phyloP scores from a whole-genome alignment of 2,888 invertebrate species.

The Agrochola litura region DNA sequence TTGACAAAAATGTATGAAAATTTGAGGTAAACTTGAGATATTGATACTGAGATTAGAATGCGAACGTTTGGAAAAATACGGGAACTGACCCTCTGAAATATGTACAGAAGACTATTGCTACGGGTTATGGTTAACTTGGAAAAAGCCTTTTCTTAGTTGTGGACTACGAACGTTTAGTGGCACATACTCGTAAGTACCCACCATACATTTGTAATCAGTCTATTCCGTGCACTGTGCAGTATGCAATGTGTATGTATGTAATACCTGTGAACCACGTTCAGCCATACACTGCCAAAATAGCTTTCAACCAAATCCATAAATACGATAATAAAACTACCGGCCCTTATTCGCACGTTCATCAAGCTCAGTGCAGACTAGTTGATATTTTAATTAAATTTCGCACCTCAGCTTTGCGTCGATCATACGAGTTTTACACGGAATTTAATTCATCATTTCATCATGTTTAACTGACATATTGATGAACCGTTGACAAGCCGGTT shows the following conservation, averaged over 20 bases:
- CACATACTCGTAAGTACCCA: neutral
- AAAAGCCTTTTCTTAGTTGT: neutral
- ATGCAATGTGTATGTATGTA: too few species aligned
- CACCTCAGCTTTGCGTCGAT: conserved; percentile 62
- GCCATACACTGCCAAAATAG: neutral
- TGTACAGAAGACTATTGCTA: neutral
- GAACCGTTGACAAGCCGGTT: conserved; percentile 73
- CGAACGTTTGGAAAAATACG: neutral
- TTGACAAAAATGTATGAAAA: too few species aligned
- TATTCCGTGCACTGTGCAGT: too few species aligned
- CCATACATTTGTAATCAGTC: neutral
- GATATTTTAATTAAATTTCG: conserved; percentile 79
- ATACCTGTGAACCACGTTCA: neutral
- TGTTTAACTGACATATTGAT: conserved; percentile 76
- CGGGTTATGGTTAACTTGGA: neutral
- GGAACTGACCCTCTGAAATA: neutral
- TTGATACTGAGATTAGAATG: too few species aligned
- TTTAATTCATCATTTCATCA: conserved; percentile 80
- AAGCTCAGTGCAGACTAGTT: conserved; percentile 44
- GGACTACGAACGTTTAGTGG: neutral
- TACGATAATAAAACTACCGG: neutral
- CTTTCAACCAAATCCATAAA: conserved; percentile 4
- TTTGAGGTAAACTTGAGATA: too few species aligned
- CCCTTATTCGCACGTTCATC: conserved; percentile 13
- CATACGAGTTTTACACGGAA: conserved; percentile 74